phyloP scores from a whole-genome alignment of 2,113 vertebrate genomes.

The Odocoileus virginianus region DNA sequence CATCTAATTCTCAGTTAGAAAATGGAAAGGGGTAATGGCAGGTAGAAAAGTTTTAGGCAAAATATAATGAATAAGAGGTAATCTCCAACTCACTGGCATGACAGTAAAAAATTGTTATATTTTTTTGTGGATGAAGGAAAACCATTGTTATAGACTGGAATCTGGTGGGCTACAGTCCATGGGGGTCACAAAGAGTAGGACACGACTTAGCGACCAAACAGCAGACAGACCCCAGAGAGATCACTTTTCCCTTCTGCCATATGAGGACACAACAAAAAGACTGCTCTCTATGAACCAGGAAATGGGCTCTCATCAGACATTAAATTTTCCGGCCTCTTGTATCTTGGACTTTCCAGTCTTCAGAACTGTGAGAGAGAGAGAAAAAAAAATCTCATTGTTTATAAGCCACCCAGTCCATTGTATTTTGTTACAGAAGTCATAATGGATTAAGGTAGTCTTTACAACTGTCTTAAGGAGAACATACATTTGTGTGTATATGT shows the following conservation, averaged over 20 bases:
- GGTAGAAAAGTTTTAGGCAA: background rate
- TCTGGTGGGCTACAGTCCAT: background rate
- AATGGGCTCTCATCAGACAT: background rate
- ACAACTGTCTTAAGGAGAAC: background rate
- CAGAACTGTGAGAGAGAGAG: background rate
- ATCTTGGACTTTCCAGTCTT: background rate
- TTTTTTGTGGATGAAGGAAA: background rate
- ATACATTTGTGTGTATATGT: background rate
- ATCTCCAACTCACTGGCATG: background rate
- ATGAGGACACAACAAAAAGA: background rate
- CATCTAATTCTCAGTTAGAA: background rate
- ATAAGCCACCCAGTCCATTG: background rate
- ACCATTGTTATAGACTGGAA: background rate
- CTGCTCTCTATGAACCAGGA: background rate
- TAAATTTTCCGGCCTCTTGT: background rate
- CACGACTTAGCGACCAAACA: background rate
- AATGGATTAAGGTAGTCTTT: background rate
- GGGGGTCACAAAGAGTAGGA: background rate
- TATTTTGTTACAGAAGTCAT: background rate
- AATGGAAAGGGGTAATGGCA: background rate
- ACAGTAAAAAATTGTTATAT: background rate
- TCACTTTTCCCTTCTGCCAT: background rate
- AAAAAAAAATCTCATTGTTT: background rate
- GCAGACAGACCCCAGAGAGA: background rate
- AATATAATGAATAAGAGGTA: background rate